Evolutionary conservation across 2,797 vertebrate genomes (phyloP), one percentile per base, ranked within the genome.

Genomic region (Harpagifer antarcticus): DNA sequence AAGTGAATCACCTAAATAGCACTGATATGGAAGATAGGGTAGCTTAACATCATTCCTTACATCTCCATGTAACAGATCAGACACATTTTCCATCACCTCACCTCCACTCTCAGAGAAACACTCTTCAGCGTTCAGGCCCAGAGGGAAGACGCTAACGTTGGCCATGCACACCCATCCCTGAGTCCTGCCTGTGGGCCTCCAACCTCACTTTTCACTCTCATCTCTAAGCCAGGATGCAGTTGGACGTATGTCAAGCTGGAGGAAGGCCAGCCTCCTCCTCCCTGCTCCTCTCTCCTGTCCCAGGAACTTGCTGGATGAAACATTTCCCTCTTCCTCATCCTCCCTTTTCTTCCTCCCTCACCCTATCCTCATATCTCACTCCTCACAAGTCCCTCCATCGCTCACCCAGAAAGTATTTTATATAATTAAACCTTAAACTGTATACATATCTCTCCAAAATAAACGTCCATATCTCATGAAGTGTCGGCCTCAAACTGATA

Each of bases 201-300:
- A 68, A 49, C 49, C 64, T 56, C 37, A 40, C 47, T 69, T 76
- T 69, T 72, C 50, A 43, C 72, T 87, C 75, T 79, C 69, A 89
- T 85, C 72, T 77, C 27, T 8, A 8, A 53, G 80, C 82, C 88
- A 87, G 80, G 74, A 78, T 49, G 72, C 63, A 60, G 73, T 66
- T 86, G 82, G 86, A 84, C 40, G 19, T n/a, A 60, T 69, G 69
- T 89, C 84, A 85, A 82, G 42, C 54, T 47, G 56, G 71, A 86
- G 53, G 50, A 67, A 47, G 60, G 62, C 82, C 75, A 79, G 45
- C 48, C 53, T 81, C 65, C 61, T 65, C 47, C 66, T 79, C 72
- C 55, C 64, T 53, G 50, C 43, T 75, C 63, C 60, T 83, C 68
- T 73, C 74, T 60, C 47, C 64, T 50, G 45, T 82, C 73, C 59